Conservation (phyloP, 2,888 invertebrate genomes). For the Dynastes grantii region DNA sequence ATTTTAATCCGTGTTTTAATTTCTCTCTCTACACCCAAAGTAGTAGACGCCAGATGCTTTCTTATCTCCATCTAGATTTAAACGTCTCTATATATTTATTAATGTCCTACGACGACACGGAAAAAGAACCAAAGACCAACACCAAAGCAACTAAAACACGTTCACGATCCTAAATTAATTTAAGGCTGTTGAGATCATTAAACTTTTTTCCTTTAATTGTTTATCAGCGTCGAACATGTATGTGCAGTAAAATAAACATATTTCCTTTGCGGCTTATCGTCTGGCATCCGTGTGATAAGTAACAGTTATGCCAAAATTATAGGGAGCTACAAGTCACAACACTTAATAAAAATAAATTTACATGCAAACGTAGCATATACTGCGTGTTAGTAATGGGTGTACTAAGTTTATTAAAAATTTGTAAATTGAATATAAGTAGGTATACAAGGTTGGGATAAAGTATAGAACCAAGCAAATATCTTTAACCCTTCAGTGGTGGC, state of each 20-base stretch:
- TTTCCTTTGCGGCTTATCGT: conserved; percentile 45
- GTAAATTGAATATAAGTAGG: no score
- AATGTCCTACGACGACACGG: neutral
- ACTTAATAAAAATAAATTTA: conserved; percentile 28
- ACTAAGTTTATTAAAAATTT: no score
- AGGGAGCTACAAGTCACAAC: conserved; percentile 10
- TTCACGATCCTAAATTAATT: neutral
- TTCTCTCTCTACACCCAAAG: conserved; percentile 4
- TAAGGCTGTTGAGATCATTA: neutral
- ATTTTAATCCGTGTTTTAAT: conserved; percentile 35
- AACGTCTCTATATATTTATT: conserved; percentile 9
- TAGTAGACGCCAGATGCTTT: conserved; percentile 15
- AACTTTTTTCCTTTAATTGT: conserved; percentile 16
- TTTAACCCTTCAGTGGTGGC: no score
- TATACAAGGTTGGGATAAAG: no score
- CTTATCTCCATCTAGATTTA: conserved; percentile 16
- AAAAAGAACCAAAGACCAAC: neutral
- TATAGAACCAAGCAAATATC: no score
- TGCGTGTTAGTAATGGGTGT: no score
- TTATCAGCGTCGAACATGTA: conserved; percentile 26
- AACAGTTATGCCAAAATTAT: conserved; percentile 35
- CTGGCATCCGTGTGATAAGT: conserved; percentile 44
- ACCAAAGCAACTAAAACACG: neutral
- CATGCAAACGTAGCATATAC: neutral
- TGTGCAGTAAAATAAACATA: neutral